Conservation (phyloP, 2,888 invertebrate genomes). For the Chrysolina oricalcia region DNA sequence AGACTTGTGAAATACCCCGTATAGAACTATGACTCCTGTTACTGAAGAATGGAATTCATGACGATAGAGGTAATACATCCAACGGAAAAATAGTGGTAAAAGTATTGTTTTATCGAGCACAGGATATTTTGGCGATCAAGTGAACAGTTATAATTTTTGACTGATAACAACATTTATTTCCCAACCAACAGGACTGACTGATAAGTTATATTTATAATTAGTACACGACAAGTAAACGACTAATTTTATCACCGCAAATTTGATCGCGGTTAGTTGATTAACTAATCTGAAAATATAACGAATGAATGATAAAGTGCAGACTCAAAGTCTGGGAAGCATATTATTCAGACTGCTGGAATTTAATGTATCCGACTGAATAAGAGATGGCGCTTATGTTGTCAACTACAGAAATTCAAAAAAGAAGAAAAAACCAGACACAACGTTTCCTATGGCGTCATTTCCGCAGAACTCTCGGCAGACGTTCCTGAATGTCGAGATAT, state of each 20-base stretch:
- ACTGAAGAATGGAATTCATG: no score
- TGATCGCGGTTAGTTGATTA: neutral
- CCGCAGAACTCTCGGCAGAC: constrained; percentile 13
- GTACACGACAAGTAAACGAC: no score
- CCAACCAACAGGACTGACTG: no score
- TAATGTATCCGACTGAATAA: neutral
- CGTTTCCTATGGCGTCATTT: neutral
- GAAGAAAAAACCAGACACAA: neutral
- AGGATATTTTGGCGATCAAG: no score
- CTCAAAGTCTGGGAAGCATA: neutral
- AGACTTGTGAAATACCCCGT: no score
- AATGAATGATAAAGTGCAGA: neutral
- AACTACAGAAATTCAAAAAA: neutral
- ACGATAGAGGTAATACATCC: no score
- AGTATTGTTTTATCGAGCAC: no score
- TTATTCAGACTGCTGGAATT: neutral
- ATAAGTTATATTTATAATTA: no score
- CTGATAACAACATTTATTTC: no score
- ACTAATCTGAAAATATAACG: neutral
- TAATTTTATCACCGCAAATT: neutral
- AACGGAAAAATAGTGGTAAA: no score
- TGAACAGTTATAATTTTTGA: no score
- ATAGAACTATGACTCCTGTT: no score
- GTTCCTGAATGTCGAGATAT: constrained; percentile 3
- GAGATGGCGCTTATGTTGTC: neutral